Evolutionary conservation across 2,888 invertebrate genomes (phyloP), one percentile per base, ranked within the genome.

Genomic region (Lycophotia porphyrea): DNA sequence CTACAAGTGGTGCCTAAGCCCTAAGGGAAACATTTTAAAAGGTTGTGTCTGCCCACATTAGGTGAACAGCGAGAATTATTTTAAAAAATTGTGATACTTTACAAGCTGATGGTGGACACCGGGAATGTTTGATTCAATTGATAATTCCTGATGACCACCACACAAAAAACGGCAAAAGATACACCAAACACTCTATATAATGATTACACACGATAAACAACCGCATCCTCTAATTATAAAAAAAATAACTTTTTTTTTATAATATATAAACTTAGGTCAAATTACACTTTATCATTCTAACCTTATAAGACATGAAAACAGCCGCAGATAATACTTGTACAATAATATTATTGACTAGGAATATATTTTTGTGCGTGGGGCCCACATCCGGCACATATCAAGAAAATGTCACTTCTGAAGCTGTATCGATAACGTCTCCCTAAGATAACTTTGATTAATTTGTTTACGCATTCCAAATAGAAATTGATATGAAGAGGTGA

Each of bases 361-460:
- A 34, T 44, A 60, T 61, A 61, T 61, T 52, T 44, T 39, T 21
- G 31, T 58, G 0, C n/a, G 8, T 39, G 0, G 7, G 11, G 11
- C n/a, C 5, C n/a, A 49, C 47, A 60, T 76, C 47, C 47, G 74
- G 42, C 3, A 71, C 7, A 60, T 60, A 42, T 34, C 58, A 2
- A 11, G 13, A 31, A 21, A 34, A 15, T 18, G 34, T 27, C 31
- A 52, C 15, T 21, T 73, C 52, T 31, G 11, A 39, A 63, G n/a
- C 34, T 36, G 31, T 31, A 31, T n/a, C 61, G 36, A 81, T 78
- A 18, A 71, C 36, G 69, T 66, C 69, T 44, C 44, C 18, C 39
- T 21, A 15, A 55, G 64, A 75, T 72, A 70, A 58, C 21, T 68
- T 61, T 72, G 61, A 76, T 72, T 69, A 49, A 80, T 61, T 80